A percentile compares a stretch with the other conserved stretches of the same genome.
Evolutionary conservation across 2,797 vertebrate genomes (phyloP).

Genomic region (Leptoclinus maculatus): DNA sequence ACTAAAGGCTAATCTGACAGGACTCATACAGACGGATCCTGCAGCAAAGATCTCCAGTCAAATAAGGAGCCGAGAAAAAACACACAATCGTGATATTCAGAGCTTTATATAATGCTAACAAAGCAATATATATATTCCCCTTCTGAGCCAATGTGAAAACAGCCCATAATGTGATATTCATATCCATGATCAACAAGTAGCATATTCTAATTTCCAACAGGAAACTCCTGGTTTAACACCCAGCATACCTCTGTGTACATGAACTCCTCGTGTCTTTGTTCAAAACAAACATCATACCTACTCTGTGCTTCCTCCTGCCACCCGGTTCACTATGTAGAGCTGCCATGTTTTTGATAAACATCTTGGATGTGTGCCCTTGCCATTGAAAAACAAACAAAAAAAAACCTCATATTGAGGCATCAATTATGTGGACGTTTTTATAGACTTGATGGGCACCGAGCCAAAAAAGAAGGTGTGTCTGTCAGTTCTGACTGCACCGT

Average conservation of each 20-base stretch:
- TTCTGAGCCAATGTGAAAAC: background rate
- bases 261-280: constrained; percentile 70
- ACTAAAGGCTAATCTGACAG: constrained; percentile 73
- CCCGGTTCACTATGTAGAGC: constrained; percentile 52
- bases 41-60: constrained; percentile 15
- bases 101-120: background rate
- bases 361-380: constrained; percentile 70
- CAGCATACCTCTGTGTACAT: constrained; percentile 70
- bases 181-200: constrained; percentile 7
- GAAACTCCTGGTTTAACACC: constrained; percentile 52
- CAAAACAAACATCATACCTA: constrained; percentile 69
- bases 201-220: constrained; percentile 45
- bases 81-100: background rate
- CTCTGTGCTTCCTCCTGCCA: constrained; percentile 62
- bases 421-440: constrained; percentile 81
- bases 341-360: constrained; percentile 77
- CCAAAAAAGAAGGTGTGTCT: constrained; percentile 83
- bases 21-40: constrained; percentile 43
- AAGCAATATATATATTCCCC: background rate
- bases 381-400: constrained; percentile 47
- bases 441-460: constrained; percentile 70
- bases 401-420: constrained; percentile 77
- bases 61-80: constrained; percentile 2
- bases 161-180: background rate
- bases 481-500: constrained; percentile 67